Evolutionary conservation across 2,888 invertebrate genomes (phyloP), one percentile per base, ranked within the genome.

Genomic region (Venustoraphidia nigricollis): DNA sequence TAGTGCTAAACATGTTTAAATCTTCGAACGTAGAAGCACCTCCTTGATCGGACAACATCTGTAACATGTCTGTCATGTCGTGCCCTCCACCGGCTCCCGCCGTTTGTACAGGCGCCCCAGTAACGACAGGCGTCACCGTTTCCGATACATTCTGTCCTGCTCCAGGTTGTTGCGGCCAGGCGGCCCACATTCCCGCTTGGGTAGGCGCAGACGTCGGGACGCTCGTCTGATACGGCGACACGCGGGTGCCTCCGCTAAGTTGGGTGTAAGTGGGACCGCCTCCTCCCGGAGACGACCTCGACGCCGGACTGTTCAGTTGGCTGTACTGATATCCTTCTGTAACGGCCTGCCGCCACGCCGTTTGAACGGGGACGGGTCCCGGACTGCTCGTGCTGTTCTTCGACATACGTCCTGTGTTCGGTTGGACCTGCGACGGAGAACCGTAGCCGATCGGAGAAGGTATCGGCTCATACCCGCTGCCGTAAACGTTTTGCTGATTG

Each of bases 51-150:
- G 71, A 72, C 49, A 93, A 70, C 80, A 93, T 91, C 68, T 92
- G 91, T 59, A 93, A 71, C 91, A 93, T 91, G 61, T 93, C 92
- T 11, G 89, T 85, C 49, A 92, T 76, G 69, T 91, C 91, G 59
- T 83, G 84, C 8, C 80, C 81, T 41, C 68, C 69, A 9, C 64
- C 65, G 36, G 64, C 60, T 1, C 61, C 66, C 14, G 62, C 60
- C 53, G 60, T 62, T 45, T 60, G 61, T 14, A 56, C 58, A 39
- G 58, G 63, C 37, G 62, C 65, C 14, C 62, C 64, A 46, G 63
- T 64, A 50, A 60, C 65, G 6, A 27, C 27, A 47, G 64, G 62
- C 52, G 62, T 67, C 27, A 57, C 56, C 35, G 57, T 53, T 34
- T 44, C 42, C 9, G 42, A 35, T 3, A 38, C 34, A 27, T 42